phyloP scores from a whole-genome alignment of 2,113 vertebrate species.

The Corythornis vintsioides region DNA sequence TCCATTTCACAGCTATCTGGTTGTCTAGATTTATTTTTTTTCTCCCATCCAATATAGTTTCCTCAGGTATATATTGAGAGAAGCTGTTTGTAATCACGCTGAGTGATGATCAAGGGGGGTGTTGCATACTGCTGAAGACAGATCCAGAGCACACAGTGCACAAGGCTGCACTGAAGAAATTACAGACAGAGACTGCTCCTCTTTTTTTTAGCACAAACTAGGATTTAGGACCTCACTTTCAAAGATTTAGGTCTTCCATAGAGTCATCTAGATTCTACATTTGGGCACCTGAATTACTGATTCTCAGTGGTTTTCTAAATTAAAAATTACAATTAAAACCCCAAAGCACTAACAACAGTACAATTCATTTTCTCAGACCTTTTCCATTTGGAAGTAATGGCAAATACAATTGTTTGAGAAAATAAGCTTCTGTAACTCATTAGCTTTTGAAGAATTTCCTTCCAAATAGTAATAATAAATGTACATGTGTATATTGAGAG shows the following conservation, averaged over 20 bases:
- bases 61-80: neutral
- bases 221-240: neutral
- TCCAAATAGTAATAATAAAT: neutral
- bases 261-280: neutral
- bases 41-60: neutral
- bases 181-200: neutral
- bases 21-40: neutral
- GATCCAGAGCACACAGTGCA: neutral
- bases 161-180: neutral
- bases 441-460: neutral
- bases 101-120: neutral
- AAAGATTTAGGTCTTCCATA: neutral
- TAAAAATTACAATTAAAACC: neutral
- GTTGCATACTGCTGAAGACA: neutral
- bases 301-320: neutral
- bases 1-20: neutral
- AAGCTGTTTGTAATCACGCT: neutral
- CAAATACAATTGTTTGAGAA: neutral
- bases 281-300: neutral
- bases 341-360: neutral
- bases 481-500: neutral
- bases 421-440: neutral
- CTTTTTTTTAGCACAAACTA: neutral
- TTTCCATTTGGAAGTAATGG: neutral
- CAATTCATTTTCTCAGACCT: neutral